Percentiles rank a stretch among this genome's conserved stretches.
Evolutionary conservation across 2,888 invertebrate genomes (phyloP).

Genomic region (Lepidonotus clava): DNA sequence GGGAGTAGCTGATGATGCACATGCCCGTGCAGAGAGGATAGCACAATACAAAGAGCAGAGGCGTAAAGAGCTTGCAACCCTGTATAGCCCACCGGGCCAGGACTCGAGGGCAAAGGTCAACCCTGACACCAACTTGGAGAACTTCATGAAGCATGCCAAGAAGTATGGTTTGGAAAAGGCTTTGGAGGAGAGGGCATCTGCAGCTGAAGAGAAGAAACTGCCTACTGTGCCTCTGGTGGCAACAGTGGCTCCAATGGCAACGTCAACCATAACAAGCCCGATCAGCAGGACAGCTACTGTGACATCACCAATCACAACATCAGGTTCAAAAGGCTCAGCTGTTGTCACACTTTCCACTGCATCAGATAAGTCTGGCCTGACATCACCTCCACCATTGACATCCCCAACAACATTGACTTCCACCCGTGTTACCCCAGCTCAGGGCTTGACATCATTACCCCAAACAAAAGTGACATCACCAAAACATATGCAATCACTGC

Average conservation of each 20-base stretch:
- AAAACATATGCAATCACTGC: background rate
- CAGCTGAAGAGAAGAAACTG: background rate
- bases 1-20: background rate
- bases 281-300: conserved; percentile 28
- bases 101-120: background rate
- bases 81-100: conserved; percentile 43
- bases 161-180: conserved; percentile 23
- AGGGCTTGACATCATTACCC: background rate
- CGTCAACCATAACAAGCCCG: conserved; percentile 18
- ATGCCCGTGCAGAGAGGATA: conserved; percentile 84
- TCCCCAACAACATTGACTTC: conserved; percentile 30
- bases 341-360: background rate
- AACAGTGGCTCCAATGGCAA: conserved; percentile 32
- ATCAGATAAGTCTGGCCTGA: conserved; percentile 6
- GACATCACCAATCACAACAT: background rate
- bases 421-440: conserved; percentile 23
- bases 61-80: conserved; percentile 84
- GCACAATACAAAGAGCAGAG: conserved; percentile 88
- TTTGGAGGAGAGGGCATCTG: background rate
- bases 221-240: background rate
- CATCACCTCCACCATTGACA: background rate
- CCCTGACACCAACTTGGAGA: conserved; percentile 37
- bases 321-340: conserved; percentile 3
- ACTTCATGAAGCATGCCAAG: conserved; percentile 41
- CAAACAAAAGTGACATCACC: background rate